Evolutionary conservation across 2,797 vertebrate species (phyloP).

Genomic region (Pangasius macronema): DNA sequence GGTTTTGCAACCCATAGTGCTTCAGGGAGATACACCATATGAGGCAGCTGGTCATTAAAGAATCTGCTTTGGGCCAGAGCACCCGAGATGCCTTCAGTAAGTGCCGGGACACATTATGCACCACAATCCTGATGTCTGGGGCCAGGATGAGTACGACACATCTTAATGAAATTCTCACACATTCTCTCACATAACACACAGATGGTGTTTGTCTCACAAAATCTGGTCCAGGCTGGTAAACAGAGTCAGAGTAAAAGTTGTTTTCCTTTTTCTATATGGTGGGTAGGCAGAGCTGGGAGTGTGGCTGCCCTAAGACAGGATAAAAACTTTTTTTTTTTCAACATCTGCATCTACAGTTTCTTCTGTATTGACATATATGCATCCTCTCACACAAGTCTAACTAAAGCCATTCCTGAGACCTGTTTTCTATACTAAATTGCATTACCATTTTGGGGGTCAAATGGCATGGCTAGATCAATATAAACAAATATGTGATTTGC

Average conservation of each 20-base stretch:
- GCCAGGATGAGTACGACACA: slow-evolving; percentile 54
- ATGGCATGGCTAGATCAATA: not conserved
- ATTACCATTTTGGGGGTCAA: slow-evolving; percentile 5
- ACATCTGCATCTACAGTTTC: slow-evolving; percentile 12
- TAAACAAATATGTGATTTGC: not conserved
- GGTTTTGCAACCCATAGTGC: slow-evolving; percentile 26
- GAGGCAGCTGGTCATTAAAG: slow-evolving; percentile 75
- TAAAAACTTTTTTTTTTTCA: slow-evolving; percentile 14
- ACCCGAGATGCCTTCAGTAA: slow-evolving; percentile 60
- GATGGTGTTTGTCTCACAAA: slow-evolving; percentile 78
- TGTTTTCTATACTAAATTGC: not conserved
- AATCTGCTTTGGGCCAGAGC: slow-evolving; percentile 69
- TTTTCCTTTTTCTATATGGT: not conserved
- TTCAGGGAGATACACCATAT: slow-evolving; percentile 65
- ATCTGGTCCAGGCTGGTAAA: slow-evolving; percentile 71
- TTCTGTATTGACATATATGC: not conserved
- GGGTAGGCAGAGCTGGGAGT: not conserved
- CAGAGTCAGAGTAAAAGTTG: slow-evolving; percentile 58
- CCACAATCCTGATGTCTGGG: slow-evolving; percentile 64
- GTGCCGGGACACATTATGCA: slow-evolving; percentile 68
- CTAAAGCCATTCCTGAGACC: not conserved
- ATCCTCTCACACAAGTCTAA: not conserved
- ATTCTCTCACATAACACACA: slow-evolving; percentile 70
- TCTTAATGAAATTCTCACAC: slow-evolving; percentile 71
- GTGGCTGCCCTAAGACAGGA: not conserved